Evolutionary conservation across 2,113 vertebrate species (phyloP).

Genomic region (Prolemur simus): DNA sequence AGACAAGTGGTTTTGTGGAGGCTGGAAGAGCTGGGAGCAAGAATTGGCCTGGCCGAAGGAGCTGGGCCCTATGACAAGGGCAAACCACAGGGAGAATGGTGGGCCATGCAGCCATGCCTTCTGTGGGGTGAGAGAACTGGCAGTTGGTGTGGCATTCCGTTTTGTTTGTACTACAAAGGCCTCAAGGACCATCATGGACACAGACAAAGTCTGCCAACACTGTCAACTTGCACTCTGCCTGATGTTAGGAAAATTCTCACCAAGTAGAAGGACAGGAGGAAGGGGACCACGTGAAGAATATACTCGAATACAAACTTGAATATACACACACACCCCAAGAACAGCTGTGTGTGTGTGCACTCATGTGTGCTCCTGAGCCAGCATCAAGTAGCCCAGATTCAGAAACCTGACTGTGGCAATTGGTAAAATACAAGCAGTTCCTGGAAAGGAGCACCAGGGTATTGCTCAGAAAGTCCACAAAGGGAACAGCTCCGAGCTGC

Average conservation of each 20-base stretch:
- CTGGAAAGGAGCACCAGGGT: neutral
- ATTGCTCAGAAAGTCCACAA: neutral
- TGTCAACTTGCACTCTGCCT: neutral
- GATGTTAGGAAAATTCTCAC: neutral
- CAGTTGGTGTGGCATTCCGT: neutral
- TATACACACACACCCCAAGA: neutral
- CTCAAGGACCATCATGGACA: neutral
- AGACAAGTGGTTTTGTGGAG: too few species aligned
- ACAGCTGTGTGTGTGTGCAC: neutral
- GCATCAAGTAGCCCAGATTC: neutral
- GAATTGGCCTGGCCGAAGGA: fast-evolving
- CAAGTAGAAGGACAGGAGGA: neutral
- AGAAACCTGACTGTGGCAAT: neutral
- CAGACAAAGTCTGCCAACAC: neutral
- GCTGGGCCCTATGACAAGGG: fast-evolving
- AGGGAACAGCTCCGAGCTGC: fast-evolving
- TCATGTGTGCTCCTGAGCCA: neutral
- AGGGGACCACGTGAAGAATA: neutral
- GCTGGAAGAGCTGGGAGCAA: neutral
- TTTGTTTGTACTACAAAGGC: neutral
- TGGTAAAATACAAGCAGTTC: neutral
- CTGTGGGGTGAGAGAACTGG: neutral
- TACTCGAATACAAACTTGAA: neutral
- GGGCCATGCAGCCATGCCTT: neutral
- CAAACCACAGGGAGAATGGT: fast-evolving